Base-by-base conservation (phyloP, 2,888 invertebrate genomes). In the Orthosia cruda region DNA sequence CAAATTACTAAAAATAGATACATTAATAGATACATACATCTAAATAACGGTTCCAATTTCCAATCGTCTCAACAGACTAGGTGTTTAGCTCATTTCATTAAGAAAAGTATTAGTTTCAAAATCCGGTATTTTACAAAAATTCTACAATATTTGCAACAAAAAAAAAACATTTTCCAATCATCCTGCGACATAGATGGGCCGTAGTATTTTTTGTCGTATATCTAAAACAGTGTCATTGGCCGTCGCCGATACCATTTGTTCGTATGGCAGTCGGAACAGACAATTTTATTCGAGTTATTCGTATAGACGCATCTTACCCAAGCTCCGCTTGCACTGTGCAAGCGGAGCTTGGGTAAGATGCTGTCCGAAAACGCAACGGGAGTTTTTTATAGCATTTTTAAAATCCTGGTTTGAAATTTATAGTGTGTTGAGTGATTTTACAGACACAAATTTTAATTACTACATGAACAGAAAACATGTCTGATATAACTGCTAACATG, bases 181-280 rank as follows among this genome's bases (percentile, higher is more conserved):
- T 45, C 20, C 45, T 20, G 61, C 20, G 20, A 61, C 61, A 13
- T 45, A 61, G 45, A 61, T 9, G 50, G 47, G 45, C 54, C 32
- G 20, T 32, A 26, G 26, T 52, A 57, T 52, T 77, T 81, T 83
- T 83, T 71, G 50, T 77, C 16, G 13, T 47, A 61, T n/a, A 16
- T 82, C 83, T 69, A 77, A 77, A 80, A 57, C 26, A n/a, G 26
- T 40, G 47, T 65, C 47, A 55, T n/a, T 23, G 68, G 32, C 26
- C 11, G 45, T 57, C 49, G n/a, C 49, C 11, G 71, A 66, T 83
- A 71, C 1, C 20, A 57, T 16, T 50, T 40, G 26, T 57, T 45
- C 32, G 40, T 2, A 16, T 58, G 58, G 20, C 52, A 52, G 55
- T 49, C 13, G 26, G 52, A 49, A 66, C 15, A 23, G 59, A 64